Base-by-base conservation (phyloP, 2,797 vertebrate genomes). In the Chiroxiphia lanceolata region DNA sequence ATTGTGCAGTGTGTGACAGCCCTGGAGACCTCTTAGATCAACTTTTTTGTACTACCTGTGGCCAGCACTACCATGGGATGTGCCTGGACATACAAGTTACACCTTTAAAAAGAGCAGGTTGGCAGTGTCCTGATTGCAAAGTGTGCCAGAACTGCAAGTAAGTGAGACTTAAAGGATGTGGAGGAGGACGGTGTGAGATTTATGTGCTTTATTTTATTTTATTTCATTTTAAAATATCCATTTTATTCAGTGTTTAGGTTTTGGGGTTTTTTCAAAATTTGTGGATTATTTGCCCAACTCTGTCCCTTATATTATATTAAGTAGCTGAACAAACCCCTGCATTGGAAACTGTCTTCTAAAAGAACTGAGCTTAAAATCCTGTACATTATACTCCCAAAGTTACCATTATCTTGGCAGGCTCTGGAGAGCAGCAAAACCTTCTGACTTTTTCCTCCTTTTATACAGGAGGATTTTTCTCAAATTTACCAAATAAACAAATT, bases 131-230 rank as follows among this genome's bases (percentile, higher is more conserved):
- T 9, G 99, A 99, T 97, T 99, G 99, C 98, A 99, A 99, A 98
- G 98, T 99, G 97, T 99, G 99, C 98, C 99, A 99, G 98, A 99
- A 99, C 81, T 99, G 99, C 99, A 99, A 99, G 99, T 99, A 98
- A 99, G 99, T 99, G 87, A 80, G 51, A 54, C 34, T 80, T 79
- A 11, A 22, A 79, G 60, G 33, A 20, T 3, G 0, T 34, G 50
- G 61, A 77, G 16, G 44, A 77, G 48, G 11, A n/a, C 5, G 4
- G 21, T 70, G 27, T 80, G 69, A 70, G 48, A 45, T 74, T 45
- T 60, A 3, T 56, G 21, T 80, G 47, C 64, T 90, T 44, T 50
- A 13, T 53, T 53, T 31, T 53, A 19, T 31, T 31, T 10, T 53
- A 53, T 53, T 53, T 53, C 1, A 31, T 83, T 80, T 87, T 78